Percentiles rank a stretch among this genome's conserved stretches.
These are phyloP conservation scores for Drosophila ironensis DNA, from an alignment of 1,140 invertebrate genomes.

Conservation along the genomic window DNA sequence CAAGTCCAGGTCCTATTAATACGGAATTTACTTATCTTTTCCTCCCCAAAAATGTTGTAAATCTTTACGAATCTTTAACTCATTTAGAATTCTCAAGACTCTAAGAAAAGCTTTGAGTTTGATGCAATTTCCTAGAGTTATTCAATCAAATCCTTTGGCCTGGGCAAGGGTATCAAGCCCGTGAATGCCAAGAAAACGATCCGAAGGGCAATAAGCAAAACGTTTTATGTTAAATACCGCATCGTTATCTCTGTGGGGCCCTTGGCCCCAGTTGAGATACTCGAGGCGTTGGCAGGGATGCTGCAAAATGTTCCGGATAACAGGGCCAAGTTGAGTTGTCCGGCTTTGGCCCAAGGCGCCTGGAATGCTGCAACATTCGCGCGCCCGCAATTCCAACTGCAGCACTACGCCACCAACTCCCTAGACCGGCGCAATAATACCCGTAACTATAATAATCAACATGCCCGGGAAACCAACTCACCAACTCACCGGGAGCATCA, in stretches of 20 bases:
- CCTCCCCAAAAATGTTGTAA: too few species aligned
- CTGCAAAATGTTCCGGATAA: not conserved
- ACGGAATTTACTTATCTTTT: too few species aligned
- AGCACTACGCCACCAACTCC: conserved; percentile 24
- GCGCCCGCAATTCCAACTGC: not conserved
- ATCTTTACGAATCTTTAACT: too few species aligned
- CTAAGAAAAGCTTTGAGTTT: too few species aligned
- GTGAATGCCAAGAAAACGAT: not conserved
- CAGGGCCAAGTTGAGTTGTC: not conserved
- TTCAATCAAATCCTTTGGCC: too few species aligned
- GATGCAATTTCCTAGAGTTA: too few species aligned
- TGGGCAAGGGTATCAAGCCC: not conserved
- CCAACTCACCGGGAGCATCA: too few species aligned
- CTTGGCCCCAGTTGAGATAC: not conserved
- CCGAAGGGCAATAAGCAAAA: conserved; percentile 45
- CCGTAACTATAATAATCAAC: conserved; percentile 75
- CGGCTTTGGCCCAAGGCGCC: conserved; percentile 28
- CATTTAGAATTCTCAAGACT: too few species aligned
- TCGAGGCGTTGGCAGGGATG: not conserved
- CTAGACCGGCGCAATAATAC: conserved; percentile 54
- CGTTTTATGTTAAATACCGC: conserved; percentile 63
- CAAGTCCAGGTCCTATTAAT: too few species aligned
- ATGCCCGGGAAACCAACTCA: conserved; percentile 38
- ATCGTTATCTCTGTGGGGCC: conserved; percentile 47
- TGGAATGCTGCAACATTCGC: conserved; percentile 43